Evolutionary conservation across 2,797 vertebrate species (phyloP).

Genomic region (Falco columbarius): DNA sequence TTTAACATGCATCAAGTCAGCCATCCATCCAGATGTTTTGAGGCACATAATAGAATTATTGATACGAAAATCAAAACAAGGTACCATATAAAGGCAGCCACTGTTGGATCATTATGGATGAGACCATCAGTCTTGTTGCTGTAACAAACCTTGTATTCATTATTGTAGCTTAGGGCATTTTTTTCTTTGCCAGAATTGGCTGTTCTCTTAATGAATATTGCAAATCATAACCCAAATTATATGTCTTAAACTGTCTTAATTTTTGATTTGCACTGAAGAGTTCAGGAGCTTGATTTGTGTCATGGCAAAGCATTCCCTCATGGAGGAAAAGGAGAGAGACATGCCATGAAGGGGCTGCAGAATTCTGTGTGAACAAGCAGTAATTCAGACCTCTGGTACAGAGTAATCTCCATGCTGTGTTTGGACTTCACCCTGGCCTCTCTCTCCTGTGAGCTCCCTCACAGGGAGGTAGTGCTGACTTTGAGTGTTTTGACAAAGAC

Average conservation of each 20-base stretch:
- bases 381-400: not conserved
- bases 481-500: not conserved
- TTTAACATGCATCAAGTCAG: not conserved
- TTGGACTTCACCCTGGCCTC: not conserved
- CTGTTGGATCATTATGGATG: conserved; percentile 35
- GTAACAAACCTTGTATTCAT: conserved; percentile 60
- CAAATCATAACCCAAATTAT: conserved; percentile 30
- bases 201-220: conserved; percentile 38
- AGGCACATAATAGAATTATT: conserved; percentile 56
- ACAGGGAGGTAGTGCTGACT: not conserved
- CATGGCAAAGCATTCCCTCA: not conserved
- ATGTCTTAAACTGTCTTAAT: conserved; percentile 15
- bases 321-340: not conserved
- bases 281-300: conserved; percentile 23
- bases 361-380: conserved; percentile 17
- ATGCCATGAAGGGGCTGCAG: not conserved
- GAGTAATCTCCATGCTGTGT: not conserved
- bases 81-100: conserved; percentile 42
- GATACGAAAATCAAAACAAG: conserved; percentile 62
- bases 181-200: conserved; percentile 39
- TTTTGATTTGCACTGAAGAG: conserved; percentile 32
- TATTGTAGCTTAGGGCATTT: conserved; percentile 4
- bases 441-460: not conserved
- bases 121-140: conserved; percentile 35
- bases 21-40: conserved; percentile 22